Conservation (phyloP, 2,888 invertebrate genomes). For the Melieria picta region DNA sequence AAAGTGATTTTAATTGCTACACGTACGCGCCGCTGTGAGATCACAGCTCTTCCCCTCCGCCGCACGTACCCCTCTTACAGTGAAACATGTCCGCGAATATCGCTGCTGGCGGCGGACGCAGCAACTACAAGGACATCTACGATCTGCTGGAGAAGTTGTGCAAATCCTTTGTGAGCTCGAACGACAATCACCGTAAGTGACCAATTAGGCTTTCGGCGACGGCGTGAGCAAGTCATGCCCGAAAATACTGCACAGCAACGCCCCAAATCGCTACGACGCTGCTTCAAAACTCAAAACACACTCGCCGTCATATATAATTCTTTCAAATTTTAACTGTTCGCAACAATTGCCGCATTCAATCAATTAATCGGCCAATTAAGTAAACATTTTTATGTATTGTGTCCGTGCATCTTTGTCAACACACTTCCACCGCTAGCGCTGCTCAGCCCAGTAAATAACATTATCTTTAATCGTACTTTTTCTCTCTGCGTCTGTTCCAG, state of each 20-base stretch:
- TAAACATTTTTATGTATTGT: constrained; percentile 5
- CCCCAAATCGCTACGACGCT: too few relatives aligned
- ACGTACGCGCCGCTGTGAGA: not conserved
- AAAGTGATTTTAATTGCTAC: constrained; percentile 11
- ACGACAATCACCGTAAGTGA: constrained; percentile 51
- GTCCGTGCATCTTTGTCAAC: constrained; percentile 2
- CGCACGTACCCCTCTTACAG: not conserved
- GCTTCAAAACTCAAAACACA: too few relatives aligned
- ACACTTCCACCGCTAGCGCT: too few relatives aligned
- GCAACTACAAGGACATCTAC: constrained; percentile 55
- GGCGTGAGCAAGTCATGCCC: not conserved
- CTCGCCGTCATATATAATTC: too few relatives aligned
- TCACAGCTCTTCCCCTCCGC: not conserved
- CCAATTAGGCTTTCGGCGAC: not conserved
- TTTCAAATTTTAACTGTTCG: not conserved
- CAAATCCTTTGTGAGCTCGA: constrained; percentile 48
- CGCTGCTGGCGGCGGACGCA: constrained; percentile 37
- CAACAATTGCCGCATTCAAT: not conserved
- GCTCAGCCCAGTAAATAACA: not conserved
- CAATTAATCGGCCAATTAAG: too few relatives aligned
- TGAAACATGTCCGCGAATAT: constrained; percentile 13
- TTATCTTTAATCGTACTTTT: not conserved
- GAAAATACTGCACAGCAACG: too few relatives aligned
- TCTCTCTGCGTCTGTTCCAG: constrained; percentile 41
- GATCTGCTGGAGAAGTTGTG: constrained; percentile 55